Evolutionary conservation across 2,797 vertebrate species (phyloP), one percentile per base, ranked within the genome.

Genomic region (Dendrocincla tyrannina): DNA sequence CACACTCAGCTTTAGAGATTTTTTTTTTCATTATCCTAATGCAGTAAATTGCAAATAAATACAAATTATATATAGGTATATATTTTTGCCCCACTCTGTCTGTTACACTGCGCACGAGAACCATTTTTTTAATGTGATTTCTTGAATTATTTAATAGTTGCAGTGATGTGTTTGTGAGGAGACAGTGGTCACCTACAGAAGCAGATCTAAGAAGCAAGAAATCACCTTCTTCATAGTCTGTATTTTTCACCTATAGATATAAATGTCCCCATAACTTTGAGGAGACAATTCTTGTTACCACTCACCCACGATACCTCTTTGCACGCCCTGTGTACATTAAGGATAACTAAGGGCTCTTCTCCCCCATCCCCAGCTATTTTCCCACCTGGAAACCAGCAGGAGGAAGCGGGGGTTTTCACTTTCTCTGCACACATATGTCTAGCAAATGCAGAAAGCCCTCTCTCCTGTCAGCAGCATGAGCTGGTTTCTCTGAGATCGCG

Each of bases 401-500:
- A 79, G 42, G 56, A 76, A 93, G 64, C 1, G 0, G 33, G 30
- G 42, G n/a, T 68, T 74, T 73, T 66, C 91, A 33, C 80, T 88
- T 85, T 94, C 83, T 56, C 90, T 3, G 0, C 39, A 66, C 55
- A 52, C 83, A 76, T 59, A 41, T 35, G 79, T 82, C 27, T 7
- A 84, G 74, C 91, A 91, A 37, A 77, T 77, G 87, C 74, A 86
- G 76, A 93, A 93, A 95, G 16, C 66, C 47, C 73, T 69, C 41
- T 77, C 53, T 93, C 59, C 67, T 79, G 70, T 80, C 93, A 95
- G 73, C 79, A 84, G 42, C 5, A 0, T 41, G 39, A 84, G 66
- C 47, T 86, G 53, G 11, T 85, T 93, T 90, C 83, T 94, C 90
- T 81, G 91, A 93, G 85, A 91, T 24, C 13, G 0, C 0, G 13